These are phyloP conservation scores for Batillaria attramentaria DNA, from an alignment of 1,140 invertebrate species.

Conservation along the genomic window DNA sequence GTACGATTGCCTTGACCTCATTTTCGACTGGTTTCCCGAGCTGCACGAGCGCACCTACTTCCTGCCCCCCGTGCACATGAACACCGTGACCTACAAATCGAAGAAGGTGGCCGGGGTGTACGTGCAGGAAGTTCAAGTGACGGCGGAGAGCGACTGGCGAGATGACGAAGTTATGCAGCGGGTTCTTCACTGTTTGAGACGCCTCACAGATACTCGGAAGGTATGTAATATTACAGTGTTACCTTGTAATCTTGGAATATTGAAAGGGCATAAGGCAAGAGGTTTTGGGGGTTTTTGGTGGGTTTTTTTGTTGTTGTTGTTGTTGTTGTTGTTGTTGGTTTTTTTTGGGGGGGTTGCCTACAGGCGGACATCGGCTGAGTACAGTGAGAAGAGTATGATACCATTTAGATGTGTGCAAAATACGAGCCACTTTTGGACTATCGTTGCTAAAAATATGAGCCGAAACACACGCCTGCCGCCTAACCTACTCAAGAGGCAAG, in stretches of 20 bases:
- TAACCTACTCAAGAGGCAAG: too few species aligned
- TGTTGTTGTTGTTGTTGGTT: too few species aligned
- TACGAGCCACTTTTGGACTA: too few species aligned
- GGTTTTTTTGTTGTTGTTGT: too few species aligned
- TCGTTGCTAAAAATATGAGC: too few species aligned
- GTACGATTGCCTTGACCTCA: conserved; percentile 4
- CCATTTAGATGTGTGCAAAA: too few species aligned
- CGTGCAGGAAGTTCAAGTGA: neutral
- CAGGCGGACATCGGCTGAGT: too few species aligned
- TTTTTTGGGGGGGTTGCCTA: too few species aligned
- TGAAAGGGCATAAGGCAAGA: neutral
- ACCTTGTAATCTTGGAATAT: too few species aligned
- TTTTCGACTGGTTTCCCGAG: conserved; percentile 19
- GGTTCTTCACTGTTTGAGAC: conserved; percentile 1
- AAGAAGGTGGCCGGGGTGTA: neutral
- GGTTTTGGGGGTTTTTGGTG: neutral
- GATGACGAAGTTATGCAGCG: conserved; percentile 28
- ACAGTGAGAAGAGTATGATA: too few species aligned
- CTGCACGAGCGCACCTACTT: conserved; percentile 20
- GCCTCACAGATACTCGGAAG: neutral
- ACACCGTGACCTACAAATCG: neutral
- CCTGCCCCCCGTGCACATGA: conserved; percentile 28
- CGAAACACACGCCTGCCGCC: too few species aligned
- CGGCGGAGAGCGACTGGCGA: conserved; percentile 25
- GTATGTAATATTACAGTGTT: too few species aligned